phyloP scores from a whole-genome alignment of 2,888 invertebrate genomes.

The Nemurella pictetii region DNA sequence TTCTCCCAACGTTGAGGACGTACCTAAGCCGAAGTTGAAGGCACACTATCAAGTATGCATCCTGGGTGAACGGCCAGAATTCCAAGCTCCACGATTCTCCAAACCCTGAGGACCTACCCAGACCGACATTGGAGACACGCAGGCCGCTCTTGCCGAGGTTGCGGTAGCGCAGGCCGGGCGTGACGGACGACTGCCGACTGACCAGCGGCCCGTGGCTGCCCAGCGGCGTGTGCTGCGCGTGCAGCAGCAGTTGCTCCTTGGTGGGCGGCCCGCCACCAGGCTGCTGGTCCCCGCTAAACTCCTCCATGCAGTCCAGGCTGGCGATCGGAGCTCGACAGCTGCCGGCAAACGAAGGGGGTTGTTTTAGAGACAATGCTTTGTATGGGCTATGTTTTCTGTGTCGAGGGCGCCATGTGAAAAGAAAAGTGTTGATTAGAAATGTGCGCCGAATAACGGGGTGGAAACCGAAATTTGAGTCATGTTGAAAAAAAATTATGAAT shows the following conservation, averaged over 20 bases:
- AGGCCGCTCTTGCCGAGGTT: conserved; percentile 95
- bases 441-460: too few relatives aligned
- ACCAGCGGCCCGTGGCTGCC: conserved; percentile 53
- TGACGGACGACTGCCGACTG: conserved; percentile 60
- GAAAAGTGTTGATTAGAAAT: too few relatives aligned
- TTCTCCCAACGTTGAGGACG: too few relatives aligned
- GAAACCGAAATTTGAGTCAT: too few relatives aligned
- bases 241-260: conserved; percentile 60
- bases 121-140: conserved; percentile 90
- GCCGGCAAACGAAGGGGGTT: conserved; percentile 45
- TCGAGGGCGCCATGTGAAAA: too few relatives aligned
- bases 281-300: conserved; percentile 68
- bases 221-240: conserved; percentile 47
- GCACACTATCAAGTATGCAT: too few relatives aligned
- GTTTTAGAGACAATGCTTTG: too few relatives aligned
- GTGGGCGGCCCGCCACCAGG: conserved; percentile 50
- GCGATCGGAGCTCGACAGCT: conserved; percentile 92
- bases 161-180: conserved; percentile 85
- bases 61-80: too few relatives aligned
- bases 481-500: too few relatives aligned
- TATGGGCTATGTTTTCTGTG: too few relatives aligned
- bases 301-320: conserved; percentile 92
- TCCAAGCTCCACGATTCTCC: neutral
- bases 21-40: too few relatives aligned
- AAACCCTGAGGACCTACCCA: conserved; percentile 66